A percentile compares a stretch with the other conserved stretches of the same genome.
phyloP scores from a whole-genome alignment of 1,140 invertebrate species.

The Fopius arisanus region DNA sequence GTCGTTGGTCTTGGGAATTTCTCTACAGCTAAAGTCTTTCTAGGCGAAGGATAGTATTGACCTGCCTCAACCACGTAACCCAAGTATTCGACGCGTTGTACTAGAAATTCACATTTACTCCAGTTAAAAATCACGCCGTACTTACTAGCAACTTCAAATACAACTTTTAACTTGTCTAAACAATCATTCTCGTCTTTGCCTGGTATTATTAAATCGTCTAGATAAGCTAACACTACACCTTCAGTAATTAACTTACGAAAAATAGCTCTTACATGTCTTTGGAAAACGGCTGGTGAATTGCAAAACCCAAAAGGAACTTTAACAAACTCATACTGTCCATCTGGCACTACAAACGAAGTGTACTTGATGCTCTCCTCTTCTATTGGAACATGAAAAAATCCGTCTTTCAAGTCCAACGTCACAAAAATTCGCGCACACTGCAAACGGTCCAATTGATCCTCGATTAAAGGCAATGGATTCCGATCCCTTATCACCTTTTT shows the following conservation, averaged over 20 bases:
- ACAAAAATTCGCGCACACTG: neutral
- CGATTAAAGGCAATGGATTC: neutral
- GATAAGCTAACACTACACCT: neutral
- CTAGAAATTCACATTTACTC: slow-evolving; percentile 6
- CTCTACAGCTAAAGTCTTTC: neutral
- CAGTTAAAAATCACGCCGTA: slow-evolving; percentile 3
- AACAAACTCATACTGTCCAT: slow-evolving; percentile 45
- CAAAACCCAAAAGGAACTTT: slow-evolving; percentile 50
- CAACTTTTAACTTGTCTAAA: neutral
- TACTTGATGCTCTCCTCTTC: slow-evolving; percentile 13
- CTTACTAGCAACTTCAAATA: slow-evolving; percentile 24
- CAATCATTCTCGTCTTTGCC: neutral
- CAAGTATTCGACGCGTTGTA: neutral
- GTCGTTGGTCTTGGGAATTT: neutral
- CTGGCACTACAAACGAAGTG: slow-evolving; percentile 21
- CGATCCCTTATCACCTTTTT: slow-evolving; percentile 2
- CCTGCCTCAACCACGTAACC: slow-evolving; percentile 8
- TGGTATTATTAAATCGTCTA: slow-evolving; percentile 13
- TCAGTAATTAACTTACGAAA: slow-evolving; percentile 29
- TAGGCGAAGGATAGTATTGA: neutral
- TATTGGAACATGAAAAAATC: slow-evolving; percentile 13
- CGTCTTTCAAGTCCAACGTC: slow-evolving; percentile 5
- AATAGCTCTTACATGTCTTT: slow-evolving; percentile 43
- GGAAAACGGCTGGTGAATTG: too few relatives aligned
- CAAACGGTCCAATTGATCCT: neutral